These are phyloP conservation scores for Globia sparganii DNA, from an alignment of 2,888 invertebrate genomes.

Conservation along the genomic window DNA sequence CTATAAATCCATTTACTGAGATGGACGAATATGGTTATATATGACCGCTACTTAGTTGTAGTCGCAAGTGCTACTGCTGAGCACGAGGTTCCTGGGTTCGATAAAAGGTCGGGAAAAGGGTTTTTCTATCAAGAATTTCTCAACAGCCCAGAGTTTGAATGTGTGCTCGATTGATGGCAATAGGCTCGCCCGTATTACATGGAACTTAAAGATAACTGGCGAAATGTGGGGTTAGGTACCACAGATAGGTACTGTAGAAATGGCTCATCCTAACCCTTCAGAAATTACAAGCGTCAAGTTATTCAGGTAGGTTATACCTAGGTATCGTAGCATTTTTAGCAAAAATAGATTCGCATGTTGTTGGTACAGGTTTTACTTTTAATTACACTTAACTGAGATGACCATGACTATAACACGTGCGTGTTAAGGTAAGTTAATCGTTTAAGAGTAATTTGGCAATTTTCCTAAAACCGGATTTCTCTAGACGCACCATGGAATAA, in stretches of 20 bases:
- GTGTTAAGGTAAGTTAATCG: slow-evolving; percentile 34
- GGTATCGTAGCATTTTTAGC: background rate
- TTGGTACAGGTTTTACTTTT: slow-evolving; percentile 24
- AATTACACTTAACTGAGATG: slow-evolving; percentile 8
- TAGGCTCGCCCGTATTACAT: background rate
- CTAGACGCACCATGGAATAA: background rate
- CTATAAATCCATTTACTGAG: background rate
- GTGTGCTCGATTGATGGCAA: background rate
- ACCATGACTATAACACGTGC: slow-evolving; percentile 4
- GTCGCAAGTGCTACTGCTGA: background rate
- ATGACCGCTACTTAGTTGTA: background rate
- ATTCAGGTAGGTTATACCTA: background rate
- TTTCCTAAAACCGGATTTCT: slow-evolving; percentile 42
- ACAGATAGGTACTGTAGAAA: background rate
- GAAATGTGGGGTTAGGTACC: background rate
- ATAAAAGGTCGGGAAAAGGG: background rate
- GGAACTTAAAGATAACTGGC: background rate
- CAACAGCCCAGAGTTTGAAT: background rate
- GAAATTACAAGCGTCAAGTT: background rate
- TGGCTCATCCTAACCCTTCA: background rate
- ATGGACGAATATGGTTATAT: background rate
- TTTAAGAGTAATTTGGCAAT: slow-evolving; percentile 44
- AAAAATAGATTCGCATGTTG: background rate
- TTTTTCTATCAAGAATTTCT: background rate
- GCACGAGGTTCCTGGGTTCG: background rate